Percentiles rank a stretch among this genome's conserved stretches.
Evolutionary conservation across 2,113 vertebrate genomes (phyloP).

Genomic region (Origma solitaria): DNA sequence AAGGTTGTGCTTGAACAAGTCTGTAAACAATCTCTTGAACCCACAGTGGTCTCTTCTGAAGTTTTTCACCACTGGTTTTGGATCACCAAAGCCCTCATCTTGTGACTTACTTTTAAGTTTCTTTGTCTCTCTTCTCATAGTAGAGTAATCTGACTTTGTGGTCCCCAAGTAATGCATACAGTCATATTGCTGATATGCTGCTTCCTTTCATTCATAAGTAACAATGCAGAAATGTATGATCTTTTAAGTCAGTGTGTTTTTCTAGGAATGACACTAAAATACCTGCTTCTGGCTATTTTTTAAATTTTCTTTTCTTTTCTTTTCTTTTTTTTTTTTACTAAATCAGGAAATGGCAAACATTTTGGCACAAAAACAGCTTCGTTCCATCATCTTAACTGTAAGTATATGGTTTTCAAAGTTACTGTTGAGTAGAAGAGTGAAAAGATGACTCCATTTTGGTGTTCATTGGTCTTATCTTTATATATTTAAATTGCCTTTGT

Average conservation of each 20-base stretch:
- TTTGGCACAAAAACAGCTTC: slow-evolving; percentile 94
- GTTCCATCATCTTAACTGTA: slow-evolving; percentile 92
- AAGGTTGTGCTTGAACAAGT: neutral
- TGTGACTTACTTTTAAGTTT: neutral
- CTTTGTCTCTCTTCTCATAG: neutral
- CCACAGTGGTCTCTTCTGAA: neutral
- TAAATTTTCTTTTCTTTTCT: neutral
- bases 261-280: neutral
- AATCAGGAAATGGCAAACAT: slow-evolving; percentile 96
- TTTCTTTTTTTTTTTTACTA: neutral
- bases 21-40: neutral
- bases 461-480: neutral
- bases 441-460: neutral
- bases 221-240: neutral
- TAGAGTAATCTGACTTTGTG: neutral
- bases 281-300: neutral
- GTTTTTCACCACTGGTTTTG: neutral
- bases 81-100: neutral
- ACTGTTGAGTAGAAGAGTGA: neutral
- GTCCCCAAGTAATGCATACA: neutral
- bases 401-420: slow-evolving; percentile 62
- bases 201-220: neutral
- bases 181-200: neutral
- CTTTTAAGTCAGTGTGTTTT: neutral
- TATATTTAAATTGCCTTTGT: neutral